Base-by-base conservation (phyloP, 2,113 vertebrate genomes). In the Anolis sagrei region DNA sequence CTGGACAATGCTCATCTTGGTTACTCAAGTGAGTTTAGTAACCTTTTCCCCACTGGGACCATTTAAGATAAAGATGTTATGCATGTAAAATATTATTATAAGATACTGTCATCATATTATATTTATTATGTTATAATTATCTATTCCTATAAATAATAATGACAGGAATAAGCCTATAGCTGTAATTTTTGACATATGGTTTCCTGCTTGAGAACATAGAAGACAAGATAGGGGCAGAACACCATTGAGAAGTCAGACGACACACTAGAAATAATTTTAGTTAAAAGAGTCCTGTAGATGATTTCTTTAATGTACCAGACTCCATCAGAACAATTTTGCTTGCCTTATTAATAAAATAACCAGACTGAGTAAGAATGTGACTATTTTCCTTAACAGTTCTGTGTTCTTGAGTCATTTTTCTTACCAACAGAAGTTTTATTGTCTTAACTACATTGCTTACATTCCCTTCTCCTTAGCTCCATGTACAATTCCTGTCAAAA, bases 401-500 rank as follows among this genome's bases (percentile, higher is more conserved):
- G 13, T 44, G 11, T 73, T 74, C 76, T 36, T 58, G 54, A 16
- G 85, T 76, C 83, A 79, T 81, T 51, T 79, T 13, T 78, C 10
- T 13, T 7, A 69, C 86, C 54, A 58, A 58, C 44, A 19, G 27
- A 83, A 2, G n/a, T 68, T 4, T 66, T 34, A 29, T 64, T 86
- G 68, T 69, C 16, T 64, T n/a, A 61, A 77, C 18, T 21, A 0
- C 44, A 1, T 34, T 58, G 54, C 81, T 16, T 76, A 88, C 74
- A 23, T 9, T 66, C 61, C 62, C 34, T n/a, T 32, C 27, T 85
- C 44, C 85, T 39, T 94, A 99, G 98, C 96, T 54, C 96, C 97
- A 4, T 99, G 98, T 87, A 94, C 90, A 76, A 92, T 98, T 81
- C 89, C 95, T 74, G 95, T 97, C 69, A 96, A 97, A 88, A 97